Base-by-base conservation (phyloP, 2,888 invertebrate species). In the Lithophane leautieri region DNA sequence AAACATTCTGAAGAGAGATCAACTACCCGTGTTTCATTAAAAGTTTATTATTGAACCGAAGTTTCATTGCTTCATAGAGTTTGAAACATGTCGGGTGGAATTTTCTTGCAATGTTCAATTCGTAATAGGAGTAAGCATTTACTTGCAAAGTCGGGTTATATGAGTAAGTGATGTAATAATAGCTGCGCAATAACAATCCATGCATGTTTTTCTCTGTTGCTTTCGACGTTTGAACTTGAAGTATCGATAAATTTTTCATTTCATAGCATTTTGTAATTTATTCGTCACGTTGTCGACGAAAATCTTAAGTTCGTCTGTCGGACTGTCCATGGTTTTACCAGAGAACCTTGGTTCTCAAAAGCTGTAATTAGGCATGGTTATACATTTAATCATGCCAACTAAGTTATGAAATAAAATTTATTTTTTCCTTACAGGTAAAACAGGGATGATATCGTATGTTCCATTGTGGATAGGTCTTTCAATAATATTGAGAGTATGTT, bases 1-100 rank as follows among this genome's bases (percentile, higher is more conserved):
- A 89, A 91, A 91, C 88, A 89, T 89, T 82, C 76, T 79, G 80
- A 83, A 86, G 84, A 88, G 83, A 90, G 90, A 93, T 93, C 89
- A 93, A 90, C 91, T 91, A 91, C 91, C 91, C 90, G 89, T 92
- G 93, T 95, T 95, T 95, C 94, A 95, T 95, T 95, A 95, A 95
- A 95, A 95, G 94, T 95, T 95, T 94, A 89, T 90, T 92, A 92
- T 91, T 90, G 93, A 92, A 90, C 89, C 81, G 83, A 93, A 94
- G 90, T 94, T 94, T 90, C 92, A 92, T 93, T 93, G 92, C 92
- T 89, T 92, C 90, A 91, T 91, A 87, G 89, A 93, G 92, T 93
- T 92, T 85, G 89, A 92, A 94, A 93, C 92, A 94, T 94, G 92
- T 92, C 86, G 91, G 89, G 75, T 90, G 91, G 92, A 92, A 92